Evolutionary conservation across 2,797 vertebrate species (phyloP).

Genomic region (Sebastes oblongus): DNA sequence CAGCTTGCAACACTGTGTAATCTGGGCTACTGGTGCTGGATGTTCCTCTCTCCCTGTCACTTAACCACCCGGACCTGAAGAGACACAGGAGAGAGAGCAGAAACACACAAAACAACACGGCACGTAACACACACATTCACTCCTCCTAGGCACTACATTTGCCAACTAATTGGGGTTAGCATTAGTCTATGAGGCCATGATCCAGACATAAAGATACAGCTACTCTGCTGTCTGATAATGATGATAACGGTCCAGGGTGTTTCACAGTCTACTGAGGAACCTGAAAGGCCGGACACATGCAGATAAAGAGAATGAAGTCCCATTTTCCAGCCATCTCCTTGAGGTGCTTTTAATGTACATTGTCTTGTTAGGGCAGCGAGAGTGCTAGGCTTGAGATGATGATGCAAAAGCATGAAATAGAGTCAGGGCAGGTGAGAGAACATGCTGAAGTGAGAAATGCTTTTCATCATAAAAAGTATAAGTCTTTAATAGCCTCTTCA

Average conservation of each 20-base stretch:
- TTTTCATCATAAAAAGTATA: neutral
- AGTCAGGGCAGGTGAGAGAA: neutral
- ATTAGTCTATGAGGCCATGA: neutral
- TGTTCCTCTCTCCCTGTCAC: too few species aligned
- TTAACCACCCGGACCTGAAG: too few species aligned
- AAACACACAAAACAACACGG: too few species aligned
- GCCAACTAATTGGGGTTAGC: neutral
- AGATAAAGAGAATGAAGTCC: neutral
- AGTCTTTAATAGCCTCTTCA: too few species aligned
- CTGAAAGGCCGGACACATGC: neutral
- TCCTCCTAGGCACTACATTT: neutral
- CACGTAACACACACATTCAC: neutral
- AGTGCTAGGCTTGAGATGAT: neutral
- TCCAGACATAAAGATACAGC: neutral
- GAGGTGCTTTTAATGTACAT: neutral
- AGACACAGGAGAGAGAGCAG: too few species aligned
- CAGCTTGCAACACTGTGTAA: too few species aligned
- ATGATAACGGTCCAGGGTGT: neutral
- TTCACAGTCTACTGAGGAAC: neutral
- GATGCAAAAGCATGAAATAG: slow-evolving; percentile 23
- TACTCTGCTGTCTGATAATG: neutral
- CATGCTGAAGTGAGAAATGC: neutral
- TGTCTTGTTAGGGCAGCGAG: neutral
- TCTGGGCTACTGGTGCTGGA: too few species aligned
- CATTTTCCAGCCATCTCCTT: neutral